Base-by-base conservation (phyloP, 1,140 invertebrate genomes). In the Maconellicoccus hirsutus region DNA sequence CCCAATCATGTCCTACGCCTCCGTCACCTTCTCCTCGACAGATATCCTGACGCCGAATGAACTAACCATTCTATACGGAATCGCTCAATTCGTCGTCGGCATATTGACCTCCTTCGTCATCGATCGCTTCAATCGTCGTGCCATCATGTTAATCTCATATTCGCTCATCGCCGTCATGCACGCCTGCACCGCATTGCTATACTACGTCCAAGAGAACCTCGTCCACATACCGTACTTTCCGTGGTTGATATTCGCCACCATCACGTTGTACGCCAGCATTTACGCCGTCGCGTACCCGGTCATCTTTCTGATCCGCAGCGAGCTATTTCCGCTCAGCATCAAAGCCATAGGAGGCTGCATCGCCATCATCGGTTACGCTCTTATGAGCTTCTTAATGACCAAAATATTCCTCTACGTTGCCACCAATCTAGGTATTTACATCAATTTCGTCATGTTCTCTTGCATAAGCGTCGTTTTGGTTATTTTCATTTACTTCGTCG, bases 381-480 rank as follows among this genome's bases (percentile, higher is more conserved):
- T 77, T 76, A 39, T 79, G 72, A 73, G 82, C 81, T 86, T 94
- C 78, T 72, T 93, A 23, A 83, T 93, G 8, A 93, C 91, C 1
- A 88, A 88, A 75, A 87, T 85, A 76, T 93, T 91, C 78, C 80
- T 80, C 1, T 77, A 82, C 0, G 78, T 94, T 6, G 78, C 81
- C 0, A 75, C 79, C 0, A 77, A 81, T 0, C 79, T 92, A 6
- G 87, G 87, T 12, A 83, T 84, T 59, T 86, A 89, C 75, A 84
- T 83, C 4, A 87, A 87, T 10, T 94, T 92, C 81, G 91, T 88
- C 83, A 81, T 93, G 23, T 96, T 95, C 78, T 82, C 86, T 8
- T 82, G 82, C 1, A 86, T 85, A 77, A 89, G 89, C 63, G 79
- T 87, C 10, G 23, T 85, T 0, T 84, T 89, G 33, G 59, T 69